Evolutionary conservation across 2,113 vertebrate genomes (phyloP), one percentile per base, ranked within the genome.

Genomic region (Drymodes brunneopygia): DNA sequence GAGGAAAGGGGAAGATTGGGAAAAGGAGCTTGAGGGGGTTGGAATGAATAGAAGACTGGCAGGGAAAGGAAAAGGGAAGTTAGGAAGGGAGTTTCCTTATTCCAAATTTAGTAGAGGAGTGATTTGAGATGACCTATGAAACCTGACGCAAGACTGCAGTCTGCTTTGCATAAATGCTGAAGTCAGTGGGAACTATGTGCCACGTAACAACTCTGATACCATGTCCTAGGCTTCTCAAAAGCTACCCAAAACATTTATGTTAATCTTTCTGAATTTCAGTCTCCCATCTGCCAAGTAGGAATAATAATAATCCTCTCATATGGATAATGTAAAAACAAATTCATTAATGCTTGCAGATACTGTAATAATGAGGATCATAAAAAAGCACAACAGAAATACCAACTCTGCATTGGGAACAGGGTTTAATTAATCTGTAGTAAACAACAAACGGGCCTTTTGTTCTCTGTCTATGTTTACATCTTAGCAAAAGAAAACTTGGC

Each of bases 281-380:
- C 93, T 80, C 40, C 95, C 95, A 96, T 97, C 91, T 96, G 94
- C 94, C 82, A 96, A 82, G 71, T 51, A 21, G 81, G 67, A 95
- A 95, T 91, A 92, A 88, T 91, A 96, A 90, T 62, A 86, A 92
- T 83, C 64, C 29, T 86, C 62, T 96, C 88, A 94, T 92, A 95
- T 91, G 87, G 84, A 81, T 60, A 91, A 90, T 88, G 81, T 96
- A 93, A 92, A 95, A 97, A 96, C 92, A 94, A 95, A 90, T 81
- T 90, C 45, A 80, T 90, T 93, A 92, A 82, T 78, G 85, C 36
- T 73, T 83, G 69, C 51, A 88, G 74, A 95, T 83, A 77, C 42
- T 24, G 23, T 78, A 65, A 40, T 67, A 90, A 91, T 74, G 82
- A 93, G 38, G n/a, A 85, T 42, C 47, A 77, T n/a, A 31, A 61